Evolutionary conservation across 2,113 vertebrate species (phyloP), one percentile per base, ranked within the genome.

Genomic region (Peromyscus polionotus): DNA sequence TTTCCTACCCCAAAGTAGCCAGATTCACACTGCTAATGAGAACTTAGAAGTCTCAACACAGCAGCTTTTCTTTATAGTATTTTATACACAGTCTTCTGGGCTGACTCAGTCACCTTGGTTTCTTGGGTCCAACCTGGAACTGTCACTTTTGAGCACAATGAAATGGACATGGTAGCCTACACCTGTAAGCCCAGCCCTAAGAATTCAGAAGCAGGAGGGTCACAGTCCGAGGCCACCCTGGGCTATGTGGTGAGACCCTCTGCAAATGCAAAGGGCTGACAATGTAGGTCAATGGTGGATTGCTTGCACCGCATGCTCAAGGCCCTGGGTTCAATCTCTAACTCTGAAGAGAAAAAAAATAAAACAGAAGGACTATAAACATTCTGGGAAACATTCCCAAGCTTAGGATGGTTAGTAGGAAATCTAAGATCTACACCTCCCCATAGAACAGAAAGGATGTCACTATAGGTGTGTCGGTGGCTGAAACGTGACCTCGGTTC

Each of bases 71-170:
- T 73, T 79, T 33, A 61, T 72, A 33, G 31, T 51, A 79, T 28
- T 86, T 90, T 63, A 91, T 6, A 79, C 6, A 33, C 16, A 81
- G 20, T 19, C 57, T 72, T n/a, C 88, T 65, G 5, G 36, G 24
- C 33, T 70, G 91, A 84, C 73, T 92, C 48, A 42, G n/a, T 54
- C 80, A 92, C 68, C 28, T 51, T 14, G 20, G 24, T 80, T 75
- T 79, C 91, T 63, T 72, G 12, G 45, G 57, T 31, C 17, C 89
- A 88, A 89, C 31, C n/a, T 94, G 68, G 54, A 90, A 91, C 39
- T 0, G n/a, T 75, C 28, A 36, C 73, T 90, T 79, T 65, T 17
- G 28, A 9, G 13, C 2, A 11, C 12, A 14, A n/a, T 63, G 72
- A 45, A 68, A 92, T 17, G 1, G 22, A 28, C 13, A n/a, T 8